Percentiles rank a stretch among this genome's conserved stretches.
These are phyloP conservation scores for Tetrapedia diversipes DNA, from an alignment of 2,888 invertebrate genomes.

Conservation along the genomic window DNA sequence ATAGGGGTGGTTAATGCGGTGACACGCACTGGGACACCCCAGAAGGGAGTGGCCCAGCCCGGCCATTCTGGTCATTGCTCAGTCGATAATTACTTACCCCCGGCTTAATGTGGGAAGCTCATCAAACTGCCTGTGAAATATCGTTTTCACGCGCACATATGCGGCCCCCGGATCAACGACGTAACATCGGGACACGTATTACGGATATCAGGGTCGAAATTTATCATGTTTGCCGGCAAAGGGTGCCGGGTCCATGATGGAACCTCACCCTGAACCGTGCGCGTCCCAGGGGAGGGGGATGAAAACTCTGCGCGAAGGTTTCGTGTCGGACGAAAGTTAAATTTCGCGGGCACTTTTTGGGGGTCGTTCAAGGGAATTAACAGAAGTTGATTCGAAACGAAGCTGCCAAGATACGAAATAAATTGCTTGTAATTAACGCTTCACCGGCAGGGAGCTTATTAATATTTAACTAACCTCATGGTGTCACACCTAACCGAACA, in stretches of 20 bases:
- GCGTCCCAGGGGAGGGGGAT: neutral
- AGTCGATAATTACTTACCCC: constrained; percentile 79
- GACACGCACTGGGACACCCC: constrained; percentile 80
- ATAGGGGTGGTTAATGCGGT: constrained; percentile 76
- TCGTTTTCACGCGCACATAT: constrained; percentile 69
- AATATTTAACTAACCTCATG: too few relatives aligned
- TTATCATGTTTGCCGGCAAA: constrained; percentile 56
- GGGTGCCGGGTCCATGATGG: constrained; percentile 24
- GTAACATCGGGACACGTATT: constrained; percentile 61
- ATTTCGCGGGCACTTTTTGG: too few relatives aligned
- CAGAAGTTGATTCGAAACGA: too few relatives aligned
- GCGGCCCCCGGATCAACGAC: constrained; percentile 52
- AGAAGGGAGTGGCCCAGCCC: constrained; percentile 76
- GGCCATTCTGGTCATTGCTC: constrained; percentile 73
- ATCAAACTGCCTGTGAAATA: constrained; percentile 75
- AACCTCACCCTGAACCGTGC: constrained; percentile 8
- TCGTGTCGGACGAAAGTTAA: neutral
- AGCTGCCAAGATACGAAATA: too few relatives aligned
- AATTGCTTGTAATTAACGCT: too few relatives aligned
- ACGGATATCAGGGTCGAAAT: constrained; percentile 57
- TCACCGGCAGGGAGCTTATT: too few relatives aligned
- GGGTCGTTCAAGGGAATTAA: too few relatives aligned
- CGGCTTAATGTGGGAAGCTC: constrained; percentile 75
- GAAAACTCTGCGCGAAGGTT: constrained; percentile 26
- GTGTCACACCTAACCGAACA: too few relatives aligned